Base-by-base conservation (phyloP, 2,888 invertebrate genomes). In the Lutraria lutraria region DNA sequence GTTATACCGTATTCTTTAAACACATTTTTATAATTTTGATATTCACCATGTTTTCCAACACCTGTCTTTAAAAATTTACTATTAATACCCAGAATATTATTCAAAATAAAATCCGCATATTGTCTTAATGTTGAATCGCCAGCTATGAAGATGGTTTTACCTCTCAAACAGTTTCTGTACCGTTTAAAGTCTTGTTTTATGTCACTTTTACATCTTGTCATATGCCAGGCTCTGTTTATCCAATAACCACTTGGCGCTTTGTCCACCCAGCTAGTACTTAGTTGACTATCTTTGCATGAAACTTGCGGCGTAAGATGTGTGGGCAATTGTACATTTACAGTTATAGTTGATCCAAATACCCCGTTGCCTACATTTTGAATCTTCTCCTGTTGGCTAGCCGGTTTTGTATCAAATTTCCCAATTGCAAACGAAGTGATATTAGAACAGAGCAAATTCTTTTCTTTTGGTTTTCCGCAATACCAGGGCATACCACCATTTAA, bases 101-200 rank as follows among this genome's bases (percentile, higher is more conserved):
- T 31, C n/a, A 88, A 21, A 54, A 92, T 68, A 80, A 76, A 92
- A 68, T 89, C 84, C 29, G 80, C 80, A 43, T 90, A 89, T 13
- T 92, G 88, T 56, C 92, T 60, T 8, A 88, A 12, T 16, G 92
- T 90, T 21, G 90, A 92, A 79, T 92, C 92, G 13, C 92, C 92
- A 12, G 90, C 34, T 16, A 90, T 43, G 12, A 88, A 34, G 0
- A 92, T 15, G 12, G 60, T 84, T 89, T 92, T 92, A 43, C 86
- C 86, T 31, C 82, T 80, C n/a, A 92, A 80, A 82, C 92, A 92
- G 3, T 19, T 16, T 54, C 81, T 86, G 68, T 88, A 90, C 0
- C 54, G 15, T 6, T 53, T 31, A 16, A 29, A 56, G 8, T 72
- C 52, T 8, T 80, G 25, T 10, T 19, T 29, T 25, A 68, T 63